Base-by-base conservation (phyloP, 2,888 invertebrate genomes). In the Eurytoma californica region DNA sequence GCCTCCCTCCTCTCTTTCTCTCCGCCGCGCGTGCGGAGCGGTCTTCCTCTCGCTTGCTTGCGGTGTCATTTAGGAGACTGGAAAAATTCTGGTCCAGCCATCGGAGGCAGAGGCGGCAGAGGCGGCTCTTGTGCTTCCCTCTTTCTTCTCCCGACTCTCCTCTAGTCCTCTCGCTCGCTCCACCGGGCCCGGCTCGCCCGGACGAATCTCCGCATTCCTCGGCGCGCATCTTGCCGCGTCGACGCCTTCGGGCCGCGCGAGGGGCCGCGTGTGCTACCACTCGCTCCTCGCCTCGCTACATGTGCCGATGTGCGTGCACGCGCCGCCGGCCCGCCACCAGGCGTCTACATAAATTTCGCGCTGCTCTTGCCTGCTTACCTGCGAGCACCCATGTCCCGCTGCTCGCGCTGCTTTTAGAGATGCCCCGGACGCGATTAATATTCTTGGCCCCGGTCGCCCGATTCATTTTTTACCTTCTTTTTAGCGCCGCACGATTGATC, bases 1-100 rank as follows among this genome's bases (percentile, higher is more conserved):
- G 67, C 58, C 73, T 69, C 81, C 77, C 82, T 82, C 79, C 82
- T 73, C 80, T 83, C 74, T 68, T 67, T 69, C 66, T 78, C 77
- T 60, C 70, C 75, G 80, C 77, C 77, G 58, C 75, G 16, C 30
- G 68, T 51, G 24, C 73, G 18, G 39, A 55, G 51, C 61, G 39
- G 24, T 28, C 61, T 63, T 51, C 13, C n/a, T 63, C 18, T 55
- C 28, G 24, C 65, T 69, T 16, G 63, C 74, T 80, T 75, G 72
- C 80, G 72, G 61, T 79, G 79, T 79, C 79, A 79, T 79, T 79
- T 74, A 79, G 70, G 67, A 79, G 72, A 65, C 61, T 75, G 79
- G 74, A 74, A 79, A 79, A 79, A 79, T 79, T 79, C 74, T 74
- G 61, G 73, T 57, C 72, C 60, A 65, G 65, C 66, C 60, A 51